phyloP scores from a whole-genome alignment of 1,140 invertebrate species.

The Mamestra configurata region DNA sequence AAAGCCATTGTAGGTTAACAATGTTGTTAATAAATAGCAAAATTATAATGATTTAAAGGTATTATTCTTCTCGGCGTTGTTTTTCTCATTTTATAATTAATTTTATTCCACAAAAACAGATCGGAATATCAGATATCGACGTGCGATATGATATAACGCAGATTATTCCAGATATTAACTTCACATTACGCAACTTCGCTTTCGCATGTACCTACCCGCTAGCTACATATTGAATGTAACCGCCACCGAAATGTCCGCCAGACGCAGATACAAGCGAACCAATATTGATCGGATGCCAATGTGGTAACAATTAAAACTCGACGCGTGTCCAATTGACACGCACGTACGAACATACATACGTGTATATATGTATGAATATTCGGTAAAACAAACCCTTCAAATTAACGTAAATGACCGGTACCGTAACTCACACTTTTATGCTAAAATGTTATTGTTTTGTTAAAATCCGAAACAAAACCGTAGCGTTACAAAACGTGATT shows the following conservation, averaged over 20 bases:
- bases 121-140: background rate
- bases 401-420: background rate
- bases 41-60: too few relatives aligned
- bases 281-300: conserved; percentile 47
- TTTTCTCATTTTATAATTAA: background rate
- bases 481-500: background rate
- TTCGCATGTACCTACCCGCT: background rate
- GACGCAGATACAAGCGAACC: background rate
- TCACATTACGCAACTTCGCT: conserved; percentile 23
- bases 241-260: conserved; percentile 9
- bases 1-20: background rate
- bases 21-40: background rate
- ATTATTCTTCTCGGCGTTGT: too few relatives aligned
- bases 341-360: background rate
- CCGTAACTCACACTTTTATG: background rate
- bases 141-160: background rate
- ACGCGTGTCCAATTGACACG: conserved; percentile 20
- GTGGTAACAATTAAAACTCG: conserved; percentile 44
- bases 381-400: conserved; percentile 10
- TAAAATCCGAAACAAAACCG: background rate
- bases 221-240: background rate
- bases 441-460: background rate
- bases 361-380: background rate
- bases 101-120: background rate
- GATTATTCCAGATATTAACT: conserved; percentile 29